Conservation (phyloP, 2,113 vertebrate species). For the Salvelinus sp. region DNA sequence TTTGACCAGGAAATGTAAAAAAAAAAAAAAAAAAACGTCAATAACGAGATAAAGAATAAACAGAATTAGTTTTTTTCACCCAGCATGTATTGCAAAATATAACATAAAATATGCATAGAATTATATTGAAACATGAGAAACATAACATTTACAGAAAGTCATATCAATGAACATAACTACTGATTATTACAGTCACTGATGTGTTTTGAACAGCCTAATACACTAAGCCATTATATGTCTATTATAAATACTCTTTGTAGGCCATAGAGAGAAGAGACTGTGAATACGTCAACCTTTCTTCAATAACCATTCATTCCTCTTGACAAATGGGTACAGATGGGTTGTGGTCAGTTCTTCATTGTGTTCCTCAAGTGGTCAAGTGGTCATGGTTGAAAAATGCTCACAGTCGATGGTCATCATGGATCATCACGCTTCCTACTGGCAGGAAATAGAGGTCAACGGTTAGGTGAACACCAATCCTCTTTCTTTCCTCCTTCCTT, state of each 20-base stretch:
- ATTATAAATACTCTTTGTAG: background rate
- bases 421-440: background rate
- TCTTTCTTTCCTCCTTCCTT: background rate
- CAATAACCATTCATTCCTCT: slow-evolving; percentile 18
- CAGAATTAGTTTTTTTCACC: background rate
- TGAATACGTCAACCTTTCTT: background rate
- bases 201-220: background rate
- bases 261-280: too few relatives aligned
- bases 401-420: background rate
- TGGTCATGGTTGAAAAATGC: slow-evolving; percentile 26
- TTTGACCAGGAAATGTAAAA: background rate
- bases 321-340: background rate
- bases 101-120: background rate
- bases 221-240: background rate
- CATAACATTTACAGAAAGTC: background rate
- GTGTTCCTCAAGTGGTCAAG: slow-evolving; percentile 19
- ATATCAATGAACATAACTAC: background rate
- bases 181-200: slow-evolving; percentile 3
- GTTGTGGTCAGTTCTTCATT: background rate
- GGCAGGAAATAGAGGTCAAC: background rate
- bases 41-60: background rate
- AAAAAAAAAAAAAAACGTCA: background rate
- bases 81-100: slow-evolving; percentile 11
- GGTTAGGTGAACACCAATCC: too few relatives aligned
- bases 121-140: background rate